Conservation (phyloP, 64 coral and sea anemone genomes). For the Montipora capricornis region DNA sequence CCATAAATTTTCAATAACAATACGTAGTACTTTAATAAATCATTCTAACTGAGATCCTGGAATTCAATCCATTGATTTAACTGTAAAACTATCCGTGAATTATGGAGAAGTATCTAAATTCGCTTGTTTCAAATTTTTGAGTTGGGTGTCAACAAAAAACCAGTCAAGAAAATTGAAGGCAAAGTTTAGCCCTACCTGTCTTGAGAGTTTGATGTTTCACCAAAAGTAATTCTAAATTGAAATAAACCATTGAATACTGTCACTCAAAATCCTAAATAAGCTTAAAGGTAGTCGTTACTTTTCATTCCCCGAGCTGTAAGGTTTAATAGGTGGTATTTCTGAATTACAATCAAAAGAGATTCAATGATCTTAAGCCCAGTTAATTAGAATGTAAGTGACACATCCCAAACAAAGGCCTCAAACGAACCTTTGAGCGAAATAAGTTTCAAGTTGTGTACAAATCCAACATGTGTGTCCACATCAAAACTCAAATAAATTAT, state of each 20-base stretch:
- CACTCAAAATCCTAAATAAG: conserved; percentile 2
- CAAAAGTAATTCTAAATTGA: conserved; percentile 58
- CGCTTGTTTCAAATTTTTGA: neutral
- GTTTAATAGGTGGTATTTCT: neutral
- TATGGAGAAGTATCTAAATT: neutral
- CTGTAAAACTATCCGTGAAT: neutral
- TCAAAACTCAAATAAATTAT: conserved; percentile 12
- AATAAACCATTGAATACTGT: conserved; percentile 54
- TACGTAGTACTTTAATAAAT: no score
- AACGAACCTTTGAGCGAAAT: neutral
- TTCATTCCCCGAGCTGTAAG: neutral
- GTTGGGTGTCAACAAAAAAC: neutral
- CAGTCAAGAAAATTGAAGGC: neutral
- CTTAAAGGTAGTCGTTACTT: neutral
- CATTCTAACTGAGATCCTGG: no score
- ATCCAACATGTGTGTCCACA: neutral
- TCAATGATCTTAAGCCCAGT: neutral
- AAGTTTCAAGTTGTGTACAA: neutral
- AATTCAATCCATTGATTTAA: no score
- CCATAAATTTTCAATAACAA: no score
- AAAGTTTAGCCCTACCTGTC: conserved; percentile 39
- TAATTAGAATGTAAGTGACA: neutral
- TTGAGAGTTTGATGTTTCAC: conserved; percentile 46
- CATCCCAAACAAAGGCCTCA: neutral
- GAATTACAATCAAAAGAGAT: neutral